Conservation (phyloP, 2,888 invertebrate species). For the Amblyjoppa fuscipennis region DNA sequence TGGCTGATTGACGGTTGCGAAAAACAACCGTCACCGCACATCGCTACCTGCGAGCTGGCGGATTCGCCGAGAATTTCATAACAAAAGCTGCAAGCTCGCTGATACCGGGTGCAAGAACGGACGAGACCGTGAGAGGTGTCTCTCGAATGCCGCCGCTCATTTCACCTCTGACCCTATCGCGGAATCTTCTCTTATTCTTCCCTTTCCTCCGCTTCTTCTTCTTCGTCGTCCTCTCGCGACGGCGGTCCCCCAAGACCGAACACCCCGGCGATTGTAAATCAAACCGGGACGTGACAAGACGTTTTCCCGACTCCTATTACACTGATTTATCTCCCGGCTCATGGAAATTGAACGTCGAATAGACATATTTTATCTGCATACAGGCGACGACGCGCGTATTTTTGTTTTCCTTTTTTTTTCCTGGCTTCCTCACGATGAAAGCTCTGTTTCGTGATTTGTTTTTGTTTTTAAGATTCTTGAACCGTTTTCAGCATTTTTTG, state of each 20-base stretch:
- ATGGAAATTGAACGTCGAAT: conserved; percentile 66
- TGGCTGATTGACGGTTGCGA: too few relatives aligned
- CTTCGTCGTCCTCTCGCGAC: conserved; percentile 33
- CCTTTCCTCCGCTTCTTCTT: conserved; percentile 33
- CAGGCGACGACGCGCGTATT: conserved; percentile 21
- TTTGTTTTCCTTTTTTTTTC: neutral
- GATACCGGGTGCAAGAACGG: neutral
- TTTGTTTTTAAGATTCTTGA: too few relatives aligned
- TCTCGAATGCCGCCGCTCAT: conserved; percentile 70
- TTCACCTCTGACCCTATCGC: conserved; percentile 73
- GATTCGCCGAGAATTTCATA: conserved; percentile 8
- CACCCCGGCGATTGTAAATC: conserved; percentile 74
- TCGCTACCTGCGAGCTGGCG: too few relatives aligned
- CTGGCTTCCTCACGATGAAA: neutral
- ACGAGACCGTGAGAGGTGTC: conserved; percentile 12
- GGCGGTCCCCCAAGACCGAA: conserved; percentile 49
- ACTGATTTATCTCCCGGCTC: conserved; percentile 71
- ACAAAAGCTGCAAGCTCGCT: neutral
- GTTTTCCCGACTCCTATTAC: conserved; percentile 69
- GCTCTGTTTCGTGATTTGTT: too few relatives aligned
- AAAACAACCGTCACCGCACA: too few relatives aligned
- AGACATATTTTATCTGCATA: conserved; percentile 66
- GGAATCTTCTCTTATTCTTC: conserved; percentile 55
- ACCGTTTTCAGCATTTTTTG: too few relatives aligned
- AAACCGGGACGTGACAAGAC: conserved; percentile 65